Base-by-base conservation (phyloP, 2,113 vertebrate species). In the Brachypodius melanocephalos region DNA sequence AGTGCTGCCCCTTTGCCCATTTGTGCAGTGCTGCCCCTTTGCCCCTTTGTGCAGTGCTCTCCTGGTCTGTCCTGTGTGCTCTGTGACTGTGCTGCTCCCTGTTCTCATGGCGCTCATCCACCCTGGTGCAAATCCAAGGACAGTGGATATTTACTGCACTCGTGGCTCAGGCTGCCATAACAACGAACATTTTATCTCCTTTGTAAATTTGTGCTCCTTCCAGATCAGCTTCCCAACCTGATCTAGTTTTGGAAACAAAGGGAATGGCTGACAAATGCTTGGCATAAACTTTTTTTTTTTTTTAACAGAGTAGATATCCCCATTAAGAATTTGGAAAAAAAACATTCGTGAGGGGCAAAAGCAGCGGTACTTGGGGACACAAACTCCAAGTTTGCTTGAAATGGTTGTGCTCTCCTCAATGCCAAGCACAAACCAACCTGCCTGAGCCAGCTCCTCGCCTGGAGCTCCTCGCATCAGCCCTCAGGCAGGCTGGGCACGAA, bases 241-340 rank as follows among this genome's bases (percentile, higher is more conserved):
- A 76, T 88, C 74, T 79, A 10, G 7, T 76, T 91, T 86, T 90
- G 58, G 83, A 94, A 96, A 82, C 83, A 42, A 93, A 90, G 42
- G 55, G 82, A 90, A 91, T 80, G 77, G 71, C n/a, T 62, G 48
- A 54, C 57, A 94, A 89, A 91, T 7, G 20, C 38, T 43, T 74
- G 14, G 54, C 25, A 66, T 12, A 49, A 61, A 10, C 9, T 0
- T 2, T 19, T 66, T 52, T 10, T 32, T 52, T 51, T 24, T 49
- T 28, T 21, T 10, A 82, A 69, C 15, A 22, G 20, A 9, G 18
- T 13, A 9, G 63, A 21, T 89, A n/a, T 66, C 24, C 28, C 29
- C 52, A 13, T 31, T 19, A 78, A 38, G 58, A 40, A 14, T 67
- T 66, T 31, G 25, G 19, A 38, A 14, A 83, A 40, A 86, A 55